Evolutionary conservation across 64 coral and sea anemone genomes (phyloP).

Genomic region (Acropora yongei): DNA sequence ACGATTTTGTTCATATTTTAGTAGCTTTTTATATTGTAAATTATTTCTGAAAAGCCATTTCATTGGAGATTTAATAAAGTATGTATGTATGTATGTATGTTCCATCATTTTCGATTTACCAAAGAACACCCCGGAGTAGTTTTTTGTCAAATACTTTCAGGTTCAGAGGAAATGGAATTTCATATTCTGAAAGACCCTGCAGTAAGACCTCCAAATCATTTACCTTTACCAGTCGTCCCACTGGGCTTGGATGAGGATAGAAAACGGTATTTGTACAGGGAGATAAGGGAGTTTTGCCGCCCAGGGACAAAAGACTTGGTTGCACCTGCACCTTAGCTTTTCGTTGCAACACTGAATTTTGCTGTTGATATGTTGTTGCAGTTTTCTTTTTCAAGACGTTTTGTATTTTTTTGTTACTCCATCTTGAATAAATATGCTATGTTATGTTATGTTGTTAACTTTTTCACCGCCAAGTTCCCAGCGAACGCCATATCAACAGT

Average conservation of each 20-base stretch:
- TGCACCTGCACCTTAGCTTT: conserved; percentile 31
- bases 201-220: conserved; percentile 5
- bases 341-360: not conserved
- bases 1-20: too few relatives aligned
- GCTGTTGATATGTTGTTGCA: not conserved
- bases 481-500: not conserved
- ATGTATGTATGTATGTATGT: too few relatives aligned
- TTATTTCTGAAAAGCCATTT: too few relatives aligned
- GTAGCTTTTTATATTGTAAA: too few relatives aligned
- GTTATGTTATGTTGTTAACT: conserved; percentile 8
- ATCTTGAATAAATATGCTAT: conserved; percentile 1
- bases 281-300: conserved; percentile 53
- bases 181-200: conserved; percentile 28
- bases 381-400: not conserved
- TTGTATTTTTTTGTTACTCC: not conserved
- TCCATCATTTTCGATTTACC: conserved; percentile 33
- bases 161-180: conserved; percentile 18
- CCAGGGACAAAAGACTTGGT: conserved; percentile 54
- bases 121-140: conserved; percentile 54
- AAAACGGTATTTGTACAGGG: conserved; percentile 24
- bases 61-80: too few relatives aligned
- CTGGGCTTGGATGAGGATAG: conserved; percentile 8
- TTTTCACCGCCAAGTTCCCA: not conserved
- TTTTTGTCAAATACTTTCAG: conserved; percentile 14
- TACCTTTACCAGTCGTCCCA: conserved; percentile 4